These are phyloP conservation scores for Melipona bicolor DNA, from an alignment of 2,888 invertebrate genomes.

Conservation along the genomic window DNA sequence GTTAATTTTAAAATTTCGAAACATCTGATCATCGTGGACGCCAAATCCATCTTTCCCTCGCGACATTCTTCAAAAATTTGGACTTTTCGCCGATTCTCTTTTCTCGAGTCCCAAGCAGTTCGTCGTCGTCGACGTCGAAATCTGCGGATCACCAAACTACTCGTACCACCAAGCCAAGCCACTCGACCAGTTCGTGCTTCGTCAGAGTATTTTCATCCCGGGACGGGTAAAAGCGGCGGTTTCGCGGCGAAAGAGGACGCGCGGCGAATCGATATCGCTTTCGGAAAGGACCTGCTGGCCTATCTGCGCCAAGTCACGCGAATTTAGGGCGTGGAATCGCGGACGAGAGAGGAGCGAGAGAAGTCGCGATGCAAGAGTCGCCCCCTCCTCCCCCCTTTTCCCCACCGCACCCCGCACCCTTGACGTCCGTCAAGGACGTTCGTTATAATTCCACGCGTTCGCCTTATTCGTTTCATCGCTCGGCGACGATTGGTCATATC, in stretches of 20 bases:
- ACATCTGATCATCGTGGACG: too few species aligned
- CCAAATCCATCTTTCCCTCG: too few species aligned
- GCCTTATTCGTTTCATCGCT: not conserved
- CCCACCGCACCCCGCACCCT: not conserved
- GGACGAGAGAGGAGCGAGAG: slow-evolving; percentile 5
- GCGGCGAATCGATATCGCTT: slow-evolving; percentile 64
- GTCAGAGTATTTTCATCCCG: slow-evolving; percentile 36
- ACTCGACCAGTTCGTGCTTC: slow-evolving; percentile 18
- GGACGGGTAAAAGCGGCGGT: slow-evolving; percentile 17
- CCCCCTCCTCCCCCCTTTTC: too few species aligned
- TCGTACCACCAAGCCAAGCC: too few species aligned
- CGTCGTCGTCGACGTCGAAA: not conserved
- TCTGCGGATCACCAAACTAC: slow-evolving; percentile 5
- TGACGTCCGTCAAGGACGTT: slow-evolving; percentile 3
- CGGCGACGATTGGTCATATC: not conserved
- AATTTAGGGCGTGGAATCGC: slow-evolving; percentile 69
- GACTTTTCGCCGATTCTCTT: not conserved
- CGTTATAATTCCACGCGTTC: not conserved
- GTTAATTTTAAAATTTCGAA: too few species aligned
- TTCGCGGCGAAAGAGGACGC: slow-evolving; percentile 36
- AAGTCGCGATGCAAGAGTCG: not conserved
- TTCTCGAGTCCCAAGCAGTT: not conserved
- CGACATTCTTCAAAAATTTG: too few species aligned
- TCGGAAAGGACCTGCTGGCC: slow-evolving; percentile 58
- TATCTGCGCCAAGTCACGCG: slow-evolving; percentile 67